These are phyloP conservation scores for Anas platyrhynchos DNA, from an alignment of 2,113 vertebrate species.

Conservation along the genomic window DNA sequence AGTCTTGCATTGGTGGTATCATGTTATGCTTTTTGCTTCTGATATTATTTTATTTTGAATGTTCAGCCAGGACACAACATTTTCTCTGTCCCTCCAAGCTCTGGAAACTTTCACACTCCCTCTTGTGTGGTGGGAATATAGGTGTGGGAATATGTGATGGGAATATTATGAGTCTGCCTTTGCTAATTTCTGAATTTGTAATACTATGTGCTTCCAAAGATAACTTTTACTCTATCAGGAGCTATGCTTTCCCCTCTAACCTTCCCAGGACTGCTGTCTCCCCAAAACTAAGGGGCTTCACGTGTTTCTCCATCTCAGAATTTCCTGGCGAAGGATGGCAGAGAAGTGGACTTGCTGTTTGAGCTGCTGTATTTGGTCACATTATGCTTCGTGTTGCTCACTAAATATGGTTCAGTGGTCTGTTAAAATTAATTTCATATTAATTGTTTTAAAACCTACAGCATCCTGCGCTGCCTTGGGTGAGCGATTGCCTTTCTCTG, in stretches of 20 bases:
- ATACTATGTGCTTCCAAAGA: not conserved
- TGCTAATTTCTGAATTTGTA: not conserved
- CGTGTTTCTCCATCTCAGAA: not conserved
- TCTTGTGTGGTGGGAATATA: not conserved
- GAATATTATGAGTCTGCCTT: not conserved
- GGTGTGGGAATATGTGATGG: not conserved
- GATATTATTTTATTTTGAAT: not conserved
- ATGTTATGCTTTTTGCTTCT: not conserved
- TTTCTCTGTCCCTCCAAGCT: not conserved
- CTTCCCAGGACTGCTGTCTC: not conserved
- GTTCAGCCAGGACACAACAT: fast-evolving
- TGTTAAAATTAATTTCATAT: constrained; percentile 71
- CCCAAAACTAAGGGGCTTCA: not conserved
- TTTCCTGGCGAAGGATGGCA: not conserved
- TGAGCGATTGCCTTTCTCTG: constrained; percentile 53
- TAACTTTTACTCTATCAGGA: not conserved
- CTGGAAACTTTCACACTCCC: not conserved
- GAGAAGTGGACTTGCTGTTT: not conserved
- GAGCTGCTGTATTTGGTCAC: not conserved
- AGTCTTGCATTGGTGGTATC: fast-evolving
- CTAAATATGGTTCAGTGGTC: constrained; percentile 12
- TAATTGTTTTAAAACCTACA: constrained; percentile 59
- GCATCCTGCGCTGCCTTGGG: constrained; percentile 28
- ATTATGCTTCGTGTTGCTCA: not conserved
- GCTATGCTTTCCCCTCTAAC: not conserved